Evolutionary conservation across 2,797 vertebrate species (phyloP), one percentile per base, ranked within the genome.

Genomic region (Clarias pachynema): DNA sequence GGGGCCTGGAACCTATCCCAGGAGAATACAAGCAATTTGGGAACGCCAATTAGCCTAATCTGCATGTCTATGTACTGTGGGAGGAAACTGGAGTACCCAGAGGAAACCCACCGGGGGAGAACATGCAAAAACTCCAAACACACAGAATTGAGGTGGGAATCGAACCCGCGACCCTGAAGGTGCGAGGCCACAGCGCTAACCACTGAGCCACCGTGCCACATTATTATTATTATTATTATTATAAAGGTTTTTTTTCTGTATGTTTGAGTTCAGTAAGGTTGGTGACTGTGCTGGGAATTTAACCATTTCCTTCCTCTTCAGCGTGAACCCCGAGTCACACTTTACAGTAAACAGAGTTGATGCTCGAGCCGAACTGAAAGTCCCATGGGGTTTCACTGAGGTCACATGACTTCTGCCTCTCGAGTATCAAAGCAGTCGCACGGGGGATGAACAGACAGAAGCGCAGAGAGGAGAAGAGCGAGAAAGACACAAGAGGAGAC

Each of bases 311-410:
- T 65, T 63, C 44, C 77, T 78, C 57, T n/a, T 80, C 37, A 29
- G 2, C n/a, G 22, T 62, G 57, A 79, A 79, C 31, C 16, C 34
- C 0, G 12, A 57, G 49, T 74, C 31, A 29, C 66, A 22, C n/a
- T 74, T 86, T 86, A 79, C 86, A n/a, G 86, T 74, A 86, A 86
- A 15, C 29, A 34, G 56, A 79, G 4, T 26, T 1, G 40, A 63
- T 31, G 57, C 37, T 26, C 3, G 7, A 79, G 53, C 31, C 15
- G 34, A 74, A 26, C 59, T 8, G 34, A 63, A 86, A 83, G 88
- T 75, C 86, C 86, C 63, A 37, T 0, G 88, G 87, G 88, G 84
- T 82, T 86, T 86, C 60, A 86, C 87, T 59, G 37, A 22, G 15
- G 40, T 74, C 85, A 89, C 44, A 81, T 89, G 83, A 89, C 73